Percentiles rank a stretch among this genome's conserved stretches.
phyloP scores from a whole-genome alignment of 2,797 vertebrate genomes.

The Acrossocheilus wenchowensis region DNA sequence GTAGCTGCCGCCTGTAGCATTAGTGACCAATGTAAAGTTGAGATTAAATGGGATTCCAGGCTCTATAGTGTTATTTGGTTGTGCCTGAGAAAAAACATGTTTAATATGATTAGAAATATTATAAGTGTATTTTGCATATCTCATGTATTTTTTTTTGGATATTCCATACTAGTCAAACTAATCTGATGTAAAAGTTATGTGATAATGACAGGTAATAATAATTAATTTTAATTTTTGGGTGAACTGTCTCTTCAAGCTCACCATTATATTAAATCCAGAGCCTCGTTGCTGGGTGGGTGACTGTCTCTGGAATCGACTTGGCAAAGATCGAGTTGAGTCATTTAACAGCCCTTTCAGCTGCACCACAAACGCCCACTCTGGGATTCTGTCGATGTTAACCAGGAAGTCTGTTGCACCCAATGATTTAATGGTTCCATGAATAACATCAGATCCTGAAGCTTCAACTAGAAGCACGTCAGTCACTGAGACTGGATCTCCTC shows the following conservation, averaged over 20 bases:
- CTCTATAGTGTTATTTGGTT: not conserved
- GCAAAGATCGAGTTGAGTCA: not conserved
- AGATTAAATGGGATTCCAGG: slow-evolving; percentile 41
- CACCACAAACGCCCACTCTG: slow-evolving; percentile 34
- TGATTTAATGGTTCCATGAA: slow-evolving; percentile 23
- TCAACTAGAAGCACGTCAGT: slow-evolving; percentile 47
- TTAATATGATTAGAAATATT: not conserved
- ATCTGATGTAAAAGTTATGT: not conserved
- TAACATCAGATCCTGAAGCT: slow-evolving; percentile 21
- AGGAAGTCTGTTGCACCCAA: slow-evolving; percentile 40
- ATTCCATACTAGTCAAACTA: not conserved
- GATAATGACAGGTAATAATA: too few relatives aligned
- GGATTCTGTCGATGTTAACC: slow-evolving; percentile 31
- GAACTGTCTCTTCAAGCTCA: not conserved
- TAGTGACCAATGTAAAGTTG: slow-evolving; percentile 41
- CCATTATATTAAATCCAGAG: slow-evolving; percentile 36
- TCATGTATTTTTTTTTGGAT: not conserved
- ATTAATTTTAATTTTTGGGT: not conserved
- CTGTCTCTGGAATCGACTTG: slow-evolving; percentile 41
- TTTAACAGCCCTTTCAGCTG: slow-evolving; percentile 37
- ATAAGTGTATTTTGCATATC: not conserved
- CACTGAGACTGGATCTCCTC: slow-evolving; percentile 34
- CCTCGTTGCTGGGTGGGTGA: slow-evolving; percentile 30
- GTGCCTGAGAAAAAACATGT: slow-evolving; percentile 5
- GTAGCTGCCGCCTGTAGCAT: slow-evolving; percentile 2